Evolutionary conservation across 2,888 invertebrate genomes (phyloP).

Genomic region (Rhagophthalmus giganteus): DNA sequence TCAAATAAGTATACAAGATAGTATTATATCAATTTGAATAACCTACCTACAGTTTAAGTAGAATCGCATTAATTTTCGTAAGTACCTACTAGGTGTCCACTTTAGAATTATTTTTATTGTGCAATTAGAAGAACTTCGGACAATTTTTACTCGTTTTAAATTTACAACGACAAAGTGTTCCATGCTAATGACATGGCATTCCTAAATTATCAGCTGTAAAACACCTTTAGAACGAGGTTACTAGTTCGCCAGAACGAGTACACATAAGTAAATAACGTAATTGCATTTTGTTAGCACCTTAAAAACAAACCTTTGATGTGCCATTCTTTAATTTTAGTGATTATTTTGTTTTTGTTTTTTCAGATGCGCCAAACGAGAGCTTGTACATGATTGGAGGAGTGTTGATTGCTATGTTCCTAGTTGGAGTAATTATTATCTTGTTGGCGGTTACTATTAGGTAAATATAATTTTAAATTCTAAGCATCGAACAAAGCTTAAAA

Average conservation of each 20-base stretch:
- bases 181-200: too few species aligned
- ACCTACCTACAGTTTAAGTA: too few species aligned
- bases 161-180: too few species aligned
- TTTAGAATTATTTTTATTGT: too few species aligned
- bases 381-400: constrained; percentile 84
- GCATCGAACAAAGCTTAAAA: neutral
- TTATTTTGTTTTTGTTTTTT: constrained; percentile 54
- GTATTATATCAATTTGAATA: too few species aligned
- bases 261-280: neutral
- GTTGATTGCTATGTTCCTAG: constrained; percentile 80
- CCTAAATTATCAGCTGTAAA: too few species aligned
- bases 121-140: too few species aligned
- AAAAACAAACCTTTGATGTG: neutral
- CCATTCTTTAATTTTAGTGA: neutral
- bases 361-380: constrained; percentile 83
- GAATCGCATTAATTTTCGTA: too few species aligned
- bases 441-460: constrained; percentile 83
- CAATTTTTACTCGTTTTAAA: too few species aligned
- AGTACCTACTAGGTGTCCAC: too few species aligned
- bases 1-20: too few species aligned
- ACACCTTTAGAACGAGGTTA: neutral
- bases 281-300: neutral
- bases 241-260: neutral
- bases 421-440: constrained; percentile 77
- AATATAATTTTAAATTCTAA: constrained; percentile 38